These are phyloP conservation scores for Prosopocoilus inquinatus DNA, from an alignment of 2,888 invertebrate species.

Conservation along the genomic window DNA sequence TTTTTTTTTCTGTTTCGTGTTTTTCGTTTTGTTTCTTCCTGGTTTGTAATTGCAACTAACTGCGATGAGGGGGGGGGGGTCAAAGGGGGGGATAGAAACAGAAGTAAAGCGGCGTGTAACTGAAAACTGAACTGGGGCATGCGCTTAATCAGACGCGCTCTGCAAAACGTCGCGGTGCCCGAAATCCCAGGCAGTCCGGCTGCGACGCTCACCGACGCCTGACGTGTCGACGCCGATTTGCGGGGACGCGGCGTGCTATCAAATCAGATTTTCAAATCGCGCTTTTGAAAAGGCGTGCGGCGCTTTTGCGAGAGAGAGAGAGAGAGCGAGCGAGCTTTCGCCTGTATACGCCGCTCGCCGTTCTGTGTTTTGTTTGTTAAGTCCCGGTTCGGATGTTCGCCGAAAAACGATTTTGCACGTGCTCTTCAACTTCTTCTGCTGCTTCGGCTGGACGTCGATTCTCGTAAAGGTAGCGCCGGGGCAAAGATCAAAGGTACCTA, in stretches of 20 bases:
- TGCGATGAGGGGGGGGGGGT: too few relatives aligned
- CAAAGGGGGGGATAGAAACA: too few relatives aligned
- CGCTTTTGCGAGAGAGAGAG: not conserved
- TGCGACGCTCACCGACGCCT: constrained; percentile 26
- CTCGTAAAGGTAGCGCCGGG: too few relatives aligned
- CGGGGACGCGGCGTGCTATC: constrained; percentile 24
- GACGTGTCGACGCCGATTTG: constrained; percentile 19
- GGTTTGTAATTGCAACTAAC: too few relatives aligned
- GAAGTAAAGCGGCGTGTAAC: constrained; percentile 22
- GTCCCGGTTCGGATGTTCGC: not conserved
- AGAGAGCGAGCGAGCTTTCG: not conserved
- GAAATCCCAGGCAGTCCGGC: constrained; percentile 35
- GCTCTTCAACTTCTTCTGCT: not conserved
- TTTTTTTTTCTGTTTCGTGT: too few relatives aligned
- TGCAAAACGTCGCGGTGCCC: constrained; percentile 30
- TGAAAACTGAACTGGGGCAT: constrained; percentile 20
- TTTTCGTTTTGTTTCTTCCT: too few relatives aligned
- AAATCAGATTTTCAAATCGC: too few relatives aligned
- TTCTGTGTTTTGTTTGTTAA: constrained; percentile 1
- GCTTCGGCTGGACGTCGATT: too few relatives aligned
- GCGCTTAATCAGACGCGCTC: constrained; percentile 29
- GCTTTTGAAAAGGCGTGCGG: too few relatives aligned
- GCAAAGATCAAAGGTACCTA: too few relatives aligned
- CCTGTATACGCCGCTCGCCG: not conserved
- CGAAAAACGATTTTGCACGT: not conserved